Evolutionary conservation across 2,888 invertebrate genomes (phyloP).

Genomic region (Nomada fucata): DNA sequence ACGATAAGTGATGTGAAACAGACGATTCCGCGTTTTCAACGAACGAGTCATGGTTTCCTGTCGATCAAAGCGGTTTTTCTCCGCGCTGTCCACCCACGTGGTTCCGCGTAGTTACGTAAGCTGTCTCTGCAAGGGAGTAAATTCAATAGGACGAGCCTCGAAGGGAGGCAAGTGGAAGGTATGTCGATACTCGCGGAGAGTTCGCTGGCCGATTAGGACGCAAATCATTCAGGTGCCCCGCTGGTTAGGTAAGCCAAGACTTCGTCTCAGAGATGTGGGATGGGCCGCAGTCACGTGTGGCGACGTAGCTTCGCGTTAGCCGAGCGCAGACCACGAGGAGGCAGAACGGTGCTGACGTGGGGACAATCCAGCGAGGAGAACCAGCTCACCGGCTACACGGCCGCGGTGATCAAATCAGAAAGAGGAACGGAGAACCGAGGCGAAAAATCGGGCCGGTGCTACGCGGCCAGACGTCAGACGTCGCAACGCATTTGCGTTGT

Average conservation of each 20-base stretch:
- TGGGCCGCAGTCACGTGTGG: conserved; percentile 82
- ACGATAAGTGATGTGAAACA: conserved; percentile 57
- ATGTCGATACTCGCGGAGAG: conserved; percentile 67
- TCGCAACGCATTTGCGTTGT: conserved; percentile 79
- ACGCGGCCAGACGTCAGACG: conserved; percentile 75
- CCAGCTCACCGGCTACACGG: conserved; percentile 59
- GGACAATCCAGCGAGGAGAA: conserved; percentile 75
- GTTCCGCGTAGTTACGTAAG: conserved; percentile 65
- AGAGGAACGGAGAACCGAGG: conserved; percentile 33
- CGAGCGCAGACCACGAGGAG: conserved; percentile 62
- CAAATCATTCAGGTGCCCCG: conserved; percentile 79
- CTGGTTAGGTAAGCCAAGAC: conserved; percentile 72
- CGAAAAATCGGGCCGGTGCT: conserved; percentile 62
- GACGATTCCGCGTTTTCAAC: conserved; percentile 44
- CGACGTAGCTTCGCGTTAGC: conserved; percentile 79
- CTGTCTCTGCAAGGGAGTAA: conserved; percentile 10
- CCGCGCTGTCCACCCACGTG: conserved; percentile 72
- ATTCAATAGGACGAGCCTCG: conserved; percentile 19
- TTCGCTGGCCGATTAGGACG: conserved; percentile 80
- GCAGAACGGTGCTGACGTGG: conserved; percentile 76
- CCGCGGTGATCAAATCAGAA: conserved; percentile 35
- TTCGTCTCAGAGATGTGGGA: conserved; percentile 71
- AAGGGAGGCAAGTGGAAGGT: conserved; percentile 24
- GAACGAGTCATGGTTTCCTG: conserved; percentile 62
- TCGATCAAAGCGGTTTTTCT: conserved; percentile 64